Evolutionary conservation across 2,797 vertebrate genomes (phyloP).

Genomic region (Myotis daubentonii): DNA sequence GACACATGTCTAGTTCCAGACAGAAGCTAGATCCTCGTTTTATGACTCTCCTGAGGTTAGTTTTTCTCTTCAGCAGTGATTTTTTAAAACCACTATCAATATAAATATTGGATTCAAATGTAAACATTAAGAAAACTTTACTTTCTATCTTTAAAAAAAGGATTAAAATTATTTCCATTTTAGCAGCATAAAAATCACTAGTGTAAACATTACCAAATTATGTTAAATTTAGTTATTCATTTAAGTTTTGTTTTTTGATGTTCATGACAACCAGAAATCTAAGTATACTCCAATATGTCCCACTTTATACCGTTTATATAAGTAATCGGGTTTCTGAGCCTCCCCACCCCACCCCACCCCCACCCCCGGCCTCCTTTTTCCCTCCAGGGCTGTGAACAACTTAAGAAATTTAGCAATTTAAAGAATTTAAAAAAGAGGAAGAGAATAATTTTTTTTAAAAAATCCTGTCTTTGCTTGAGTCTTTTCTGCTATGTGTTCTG

Average conservation of each 20-base stretch:
- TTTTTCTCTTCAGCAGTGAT: not conserved
- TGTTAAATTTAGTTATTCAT: not conserved
- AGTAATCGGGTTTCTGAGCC: not conserved
- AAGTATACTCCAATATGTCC: not conserved
- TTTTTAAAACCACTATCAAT: not conserved
- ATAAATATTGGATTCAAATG: not conserved
- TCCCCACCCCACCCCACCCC: fast-evolving
- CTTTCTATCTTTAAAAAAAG: not conserved
- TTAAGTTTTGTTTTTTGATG: not conserved
- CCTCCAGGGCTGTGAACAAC: not conserved
- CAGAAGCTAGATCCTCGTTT: not conserved
- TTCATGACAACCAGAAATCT: not conserved
- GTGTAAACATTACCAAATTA: not conserved
- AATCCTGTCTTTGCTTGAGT: not conserved
- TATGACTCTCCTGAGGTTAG: not conserved
- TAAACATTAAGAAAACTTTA: not conserved
- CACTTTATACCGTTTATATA: not conserved
- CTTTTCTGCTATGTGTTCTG: not conserved
- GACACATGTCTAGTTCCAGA: not conserved
- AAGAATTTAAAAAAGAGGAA: not conserved
- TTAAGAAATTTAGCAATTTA: not conserved
- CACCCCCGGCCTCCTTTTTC: fast-evolving
- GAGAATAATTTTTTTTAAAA: no score
- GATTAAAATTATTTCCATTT: not conserved
- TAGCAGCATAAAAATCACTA: not conserved